These are phyloP conservation scores for Thereva unica DNA, from an alignment of 2,888 invertebrate genomes.

Conservation along the genomic window DNA sequence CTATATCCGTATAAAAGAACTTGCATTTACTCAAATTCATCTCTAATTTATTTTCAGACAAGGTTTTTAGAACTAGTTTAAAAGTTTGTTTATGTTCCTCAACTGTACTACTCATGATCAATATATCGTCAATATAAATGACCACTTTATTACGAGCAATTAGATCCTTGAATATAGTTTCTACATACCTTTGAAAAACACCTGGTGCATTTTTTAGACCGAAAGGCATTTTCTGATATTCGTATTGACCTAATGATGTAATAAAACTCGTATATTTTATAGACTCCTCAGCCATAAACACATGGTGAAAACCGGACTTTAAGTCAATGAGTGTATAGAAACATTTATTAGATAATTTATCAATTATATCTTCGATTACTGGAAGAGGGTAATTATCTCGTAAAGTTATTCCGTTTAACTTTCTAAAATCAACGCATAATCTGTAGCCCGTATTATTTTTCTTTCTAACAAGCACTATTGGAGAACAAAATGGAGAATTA, in stretches of 20 bases:
- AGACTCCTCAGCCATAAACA: conserved; percentile 40
- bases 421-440: conserved; percentile 41
- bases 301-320: conserved; percentile 44
- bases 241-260: conserved; percentile 43
- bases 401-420: conserved; percentile 40
- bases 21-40: conserved; percentile 44
- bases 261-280: conserved; percentile 43
- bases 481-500: conserved; percentile 35
- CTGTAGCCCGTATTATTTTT: conserved; percentile 30
- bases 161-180: conserved; percentile 43
- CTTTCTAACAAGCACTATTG: conserved; percentile 41
- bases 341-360: conserved; percentile 39
- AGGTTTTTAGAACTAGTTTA: conserved; percentile 41
- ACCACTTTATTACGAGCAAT: conserved; percentile 40
- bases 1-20: conserved; percentile 43
- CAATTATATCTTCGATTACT: conserved; percentile 41
- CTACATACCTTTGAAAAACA: conserved; percentile 31
- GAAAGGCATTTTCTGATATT: conserved; percentile 42
- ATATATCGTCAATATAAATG: conserved; percentile 47
- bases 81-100: conserved; percentile 43
- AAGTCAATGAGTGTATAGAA: conserved; percentile 43
- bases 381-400: conserved; percentile 41
- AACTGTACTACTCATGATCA: conserved; percentile 43
- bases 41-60: conserved; percentile 42
- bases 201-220: conserved; percentile 39